Base-by-base conservation (phyloP, 2,888 invertebrate genomes). In the Catocala sponsa region DNA sequence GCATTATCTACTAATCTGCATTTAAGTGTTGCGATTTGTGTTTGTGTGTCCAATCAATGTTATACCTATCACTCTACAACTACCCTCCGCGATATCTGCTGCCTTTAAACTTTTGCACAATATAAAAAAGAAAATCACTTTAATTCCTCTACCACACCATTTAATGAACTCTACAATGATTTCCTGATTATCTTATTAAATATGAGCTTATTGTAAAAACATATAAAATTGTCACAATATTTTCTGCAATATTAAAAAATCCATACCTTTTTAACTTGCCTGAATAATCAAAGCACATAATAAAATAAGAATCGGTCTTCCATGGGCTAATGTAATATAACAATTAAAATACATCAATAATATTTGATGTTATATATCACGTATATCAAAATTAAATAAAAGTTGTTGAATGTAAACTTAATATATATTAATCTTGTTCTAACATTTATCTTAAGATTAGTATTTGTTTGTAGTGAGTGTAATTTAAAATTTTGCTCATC, bases 21-120 rank as follows among this genome's bases (percentile, higher is more conserved):
- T 88, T 85, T 80, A 83, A 77, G 86, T 90, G 88, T 88, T 86
- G 92, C 92, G 94, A 94, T 93, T 89, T 91, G 94, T 94, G 94
- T 94, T 94, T 94, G 94, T 94, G 92, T 94, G 92, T 91, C 85
- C 79, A 76, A 81, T 85, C 76, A 61, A 79, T 78, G 74, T 76
- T 71, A 70, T 76, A 63, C 67, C 64, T 69, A 57, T 65, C 65
- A 62, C 41, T 63, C 66, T 63, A 62, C 63, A 72, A 55, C 41
- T 59, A 54, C 62, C 50, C 63, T 59, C 57, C 58, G 73, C 59
- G 72, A 46, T 53, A 56, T 56, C 47, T 70, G 43, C 58, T 51
- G 56, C 65, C 48, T 62, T 61, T 41, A 60, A 57, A 67, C 50
- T 63, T 35, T 65, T 60, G 63, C 67, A 63, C 59, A 38, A 38